A percentile compares a stretch with the other conserved stretches of the same genome.
Conservation (phyloP, 1,140 invertebrate genomes). For the Zaprionus tsacasi region DNA sequence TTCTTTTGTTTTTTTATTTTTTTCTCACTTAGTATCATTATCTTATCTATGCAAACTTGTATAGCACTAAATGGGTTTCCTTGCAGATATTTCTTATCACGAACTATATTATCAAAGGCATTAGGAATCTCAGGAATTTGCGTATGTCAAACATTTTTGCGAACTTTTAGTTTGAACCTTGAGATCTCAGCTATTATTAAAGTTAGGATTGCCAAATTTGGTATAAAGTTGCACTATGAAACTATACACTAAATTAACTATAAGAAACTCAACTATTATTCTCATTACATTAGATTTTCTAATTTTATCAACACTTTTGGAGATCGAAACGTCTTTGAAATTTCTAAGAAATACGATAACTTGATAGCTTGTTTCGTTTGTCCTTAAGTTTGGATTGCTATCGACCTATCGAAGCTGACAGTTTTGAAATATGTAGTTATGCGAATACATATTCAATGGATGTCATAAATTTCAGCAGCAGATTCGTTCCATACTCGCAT, state of each 20-base stretch:
- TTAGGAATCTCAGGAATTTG: not conserved
- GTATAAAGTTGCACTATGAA: no score
- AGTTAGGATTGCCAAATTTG: no score
- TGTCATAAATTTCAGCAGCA: slow-evolving; percentile 4
- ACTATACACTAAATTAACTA: no score
- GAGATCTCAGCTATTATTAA: no score
- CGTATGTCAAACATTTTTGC: not conserved
- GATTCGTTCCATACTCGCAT: not conserved
- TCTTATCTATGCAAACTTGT: not conserved
- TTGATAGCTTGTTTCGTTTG: not conserved
- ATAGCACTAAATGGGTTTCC: not conserved
- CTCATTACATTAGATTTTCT: no score
- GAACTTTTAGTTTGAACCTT: no score
- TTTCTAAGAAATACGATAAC: not conserved
- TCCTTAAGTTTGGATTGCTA: not conserved
- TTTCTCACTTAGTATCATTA: not conserved
- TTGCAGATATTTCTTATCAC: not conserved
- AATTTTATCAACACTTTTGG: not conserved
- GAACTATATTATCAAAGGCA: not conserved
- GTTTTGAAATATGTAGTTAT: slow-evolving; percentile 1
- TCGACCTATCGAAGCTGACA: not conserved
- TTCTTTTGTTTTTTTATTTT: no score
- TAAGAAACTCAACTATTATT: no score
- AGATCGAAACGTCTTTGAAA: not conserved
- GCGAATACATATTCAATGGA: slow-evolving; percentile 2